Conservation (phyloP, 2,113 vertebrate genomes). For the Ancistrus triradiatus region DNA sequence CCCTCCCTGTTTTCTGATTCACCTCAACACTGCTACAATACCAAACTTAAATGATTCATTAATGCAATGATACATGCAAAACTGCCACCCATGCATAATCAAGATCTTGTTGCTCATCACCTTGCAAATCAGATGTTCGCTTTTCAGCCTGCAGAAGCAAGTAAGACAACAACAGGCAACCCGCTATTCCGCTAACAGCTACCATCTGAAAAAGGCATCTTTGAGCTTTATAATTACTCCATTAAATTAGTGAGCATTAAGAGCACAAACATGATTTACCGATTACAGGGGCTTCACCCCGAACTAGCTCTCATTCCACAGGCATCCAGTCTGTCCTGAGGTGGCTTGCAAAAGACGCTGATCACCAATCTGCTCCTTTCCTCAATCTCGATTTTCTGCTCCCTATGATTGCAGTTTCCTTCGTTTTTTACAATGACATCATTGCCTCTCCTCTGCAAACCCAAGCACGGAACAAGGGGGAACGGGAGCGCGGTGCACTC, state of each 20-base stretch:
- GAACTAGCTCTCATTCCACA: constrained; percentile 49
- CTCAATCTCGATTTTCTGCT: constrained; percentile 44
- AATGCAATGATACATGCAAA: no score
- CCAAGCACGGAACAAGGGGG: constrained; percentile 4
- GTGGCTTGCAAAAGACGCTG: constrained; percentile 35
- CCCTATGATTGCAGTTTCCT: constrained; percentile 52
- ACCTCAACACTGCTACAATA: no score
- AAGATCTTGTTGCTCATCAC: background rate
- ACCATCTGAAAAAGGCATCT: constrained; percentile 6
- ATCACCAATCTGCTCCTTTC: constrained; percentile 50
- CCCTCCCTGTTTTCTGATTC: no score
- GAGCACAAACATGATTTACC: constrained; percentile 50
- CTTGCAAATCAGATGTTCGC: background rate
- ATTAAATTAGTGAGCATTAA: background rate
- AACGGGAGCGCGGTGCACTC: background rate
- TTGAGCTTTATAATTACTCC: background rate
- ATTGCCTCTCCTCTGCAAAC: constrained; percentile 44
- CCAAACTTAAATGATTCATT: no score
- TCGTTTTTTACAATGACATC: constrained; percentile 59
- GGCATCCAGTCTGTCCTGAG: constrained; percentile 63
- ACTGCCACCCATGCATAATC: no score
- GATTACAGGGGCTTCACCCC: constrained; percentile 62
- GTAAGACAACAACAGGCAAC: background rate
- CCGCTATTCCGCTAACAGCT: constrained; percentile 16
- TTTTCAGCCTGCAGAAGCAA: background rate